Evolutionary conservation across 2,888 invertebrate species (phyloP).

Genomic region (Cataglyphis altisquamis): DNA sequence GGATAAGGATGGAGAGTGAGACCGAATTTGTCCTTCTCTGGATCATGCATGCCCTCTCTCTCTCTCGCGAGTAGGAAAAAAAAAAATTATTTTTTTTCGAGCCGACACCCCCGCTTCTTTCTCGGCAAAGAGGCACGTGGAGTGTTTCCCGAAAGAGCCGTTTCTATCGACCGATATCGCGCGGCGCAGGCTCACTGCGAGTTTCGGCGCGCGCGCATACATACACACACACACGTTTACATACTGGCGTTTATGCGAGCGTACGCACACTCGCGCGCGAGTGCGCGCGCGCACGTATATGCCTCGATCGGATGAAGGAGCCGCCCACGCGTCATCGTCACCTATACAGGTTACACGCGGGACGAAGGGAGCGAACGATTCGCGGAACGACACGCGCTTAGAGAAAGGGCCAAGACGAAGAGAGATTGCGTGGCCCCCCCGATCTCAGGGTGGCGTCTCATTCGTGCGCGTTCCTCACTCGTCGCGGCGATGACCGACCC

Average conservation of each 20-base stretch:
- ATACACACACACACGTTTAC: background rate
- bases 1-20: background rate
- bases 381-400: constrained; percentile 63
- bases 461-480: constrained; percentile 68
- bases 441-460: constrained; percentile 68
- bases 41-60: background rate
- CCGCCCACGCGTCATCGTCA: constrained; percentile 76
- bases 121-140: constrained; percentile 69
- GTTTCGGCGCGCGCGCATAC: constrained; percentile 21
- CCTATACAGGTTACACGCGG: constrained; percentile 61
- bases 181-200: constrained; percentile 72
- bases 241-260: background rate
- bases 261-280: constrained; percentile 8
- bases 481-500: constrained; percentile 32
- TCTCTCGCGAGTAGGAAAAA: background rate
- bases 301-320: constrained; percentile 64
- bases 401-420: constrained; percentile 61
- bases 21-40: background rate
- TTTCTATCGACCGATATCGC: constrained; percentile 74
- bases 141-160: constrained; percentile 74
- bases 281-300: constrained; percentile 29
- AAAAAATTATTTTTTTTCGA: background rate
- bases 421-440: constrained; percentile 54
- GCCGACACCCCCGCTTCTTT: constrained; percentile 21
- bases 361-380: constrained; percentile 70